A percentile compares a stretch with the other conserved stretches of the same genome.
Evolutionary conservation across 2,797 vertebrate genomes (phyloP).

Genomic region (Trachops cirrhosus): DNA sequence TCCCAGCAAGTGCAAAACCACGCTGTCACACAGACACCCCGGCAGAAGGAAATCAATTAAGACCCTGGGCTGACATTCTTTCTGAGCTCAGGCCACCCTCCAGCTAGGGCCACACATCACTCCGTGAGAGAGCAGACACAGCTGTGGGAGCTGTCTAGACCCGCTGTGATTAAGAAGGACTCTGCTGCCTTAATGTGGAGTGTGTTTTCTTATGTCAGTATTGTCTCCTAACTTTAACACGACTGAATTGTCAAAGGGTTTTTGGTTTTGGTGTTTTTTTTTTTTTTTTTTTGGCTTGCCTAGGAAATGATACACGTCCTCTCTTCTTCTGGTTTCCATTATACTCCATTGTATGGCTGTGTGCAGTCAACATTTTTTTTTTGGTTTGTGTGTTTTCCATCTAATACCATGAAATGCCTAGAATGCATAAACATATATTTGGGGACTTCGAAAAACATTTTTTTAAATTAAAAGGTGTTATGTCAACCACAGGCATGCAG

Average conservation of each 20-base stretch:
- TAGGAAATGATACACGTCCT: neutral
- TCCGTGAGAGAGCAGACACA: conserved; percentile 39
- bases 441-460: conserved; percentile 40
- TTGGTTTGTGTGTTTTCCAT: conserved; percentile 39
- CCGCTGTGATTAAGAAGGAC: conserved; percentile 62
- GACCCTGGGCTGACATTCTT: conserved; percentile 38
- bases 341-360: neutral
- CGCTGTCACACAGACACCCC: neutral
- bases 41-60: conserved; percentile 63
- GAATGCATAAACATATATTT: conserved; percentile 37
- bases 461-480: conserved; percentile 47
- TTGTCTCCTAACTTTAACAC: conserved; percentile 55
- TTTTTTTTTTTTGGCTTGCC: neutral
- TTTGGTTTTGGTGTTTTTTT: neutral
- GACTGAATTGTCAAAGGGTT: conserved; percentile 49
- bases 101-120: conserved; percentile 40
- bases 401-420: neutral
- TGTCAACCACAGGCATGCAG: conserved; percentile 2
- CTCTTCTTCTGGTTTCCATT: conserved; percentile 41
- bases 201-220: conserved; percentile 63
- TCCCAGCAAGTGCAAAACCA: conserved; percentile 44
- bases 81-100: conserved; percentile 43
- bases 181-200: neutral
- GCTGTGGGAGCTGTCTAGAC: conserved; percentile 68
- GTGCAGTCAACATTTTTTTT: neutral